Percentiles rank a stretch among this genome's conserved stretches.
These are phyloP conservation scores for Helicoverpa assulta DNA, from an alignment of 2,888 invertebrate species.

Conservation along the genomic window DNA sequence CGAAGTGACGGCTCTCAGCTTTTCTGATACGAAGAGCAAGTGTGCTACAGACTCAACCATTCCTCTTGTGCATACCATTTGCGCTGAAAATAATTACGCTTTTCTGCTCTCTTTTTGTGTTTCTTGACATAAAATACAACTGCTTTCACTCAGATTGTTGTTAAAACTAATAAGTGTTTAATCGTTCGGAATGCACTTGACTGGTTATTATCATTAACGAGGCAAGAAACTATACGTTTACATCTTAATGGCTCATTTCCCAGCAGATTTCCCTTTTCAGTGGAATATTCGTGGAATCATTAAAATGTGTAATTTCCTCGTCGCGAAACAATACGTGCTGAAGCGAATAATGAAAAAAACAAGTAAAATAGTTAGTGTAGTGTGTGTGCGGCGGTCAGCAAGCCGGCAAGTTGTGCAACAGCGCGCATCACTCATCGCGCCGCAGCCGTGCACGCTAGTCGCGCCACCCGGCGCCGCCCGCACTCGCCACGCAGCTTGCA, in stretches of 20 bases:
- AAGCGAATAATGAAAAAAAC: constrained; percentile 23
- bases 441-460: constrained; percentile 27
- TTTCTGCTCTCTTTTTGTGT: not conserved
- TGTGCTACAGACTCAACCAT: constrained; percentile 21
- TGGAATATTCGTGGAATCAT: not conserved
- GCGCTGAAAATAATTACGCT: constrained; percentile 33
- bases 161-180: no score
- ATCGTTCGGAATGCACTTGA: no score
- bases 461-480: not conserved
- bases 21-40: constrained; percentile 24
- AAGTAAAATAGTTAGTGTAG: constrained; percentile 20
- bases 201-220: no score
- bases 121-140: not conserved
- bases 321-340: constrained; percentile 13
- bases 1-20: constrained; percentile 45
- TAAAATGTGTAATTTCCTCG: constrained; percentile 1
- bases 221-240: no score
- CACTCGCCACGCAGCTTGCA: constrained; percentile 3
- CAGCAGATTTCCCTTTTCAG: not conserved
- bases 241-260: not conserved
- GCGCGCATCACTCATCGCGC: constrained; percentile 44
- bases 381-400: constrained; percentile 33
- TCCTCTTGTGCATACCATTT: constrained; percentile 12
- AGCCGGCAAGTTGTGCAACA: constrained; percentile 39
- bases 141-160: no score